Base-by-base conservation (phyloP, 2,888 invertebrate species). In the Microctonus aethiopoides region DNA sequence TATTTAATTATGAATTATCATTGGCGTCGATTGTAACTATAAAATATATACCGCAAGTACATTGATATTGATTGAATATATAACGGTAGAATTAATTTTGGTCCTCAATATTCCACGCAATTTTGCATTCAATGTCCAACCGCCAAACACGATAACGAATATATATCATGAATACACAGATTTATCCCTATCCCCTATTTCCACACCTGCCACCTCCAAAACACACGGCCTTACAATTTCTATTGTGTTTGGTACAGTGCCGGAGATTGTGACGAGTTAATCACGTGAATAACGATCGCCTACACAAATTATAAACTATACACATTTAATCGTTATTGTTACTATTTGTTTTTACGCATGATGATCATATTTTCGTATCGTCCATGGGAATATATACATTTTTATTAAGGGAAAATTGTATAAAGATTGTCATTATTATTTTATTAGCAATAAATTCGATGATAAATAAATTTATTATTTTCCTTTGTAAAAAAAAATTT, bases 231-330 rank as follows among this genome's bases (percentile, higher is more conserved):
- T 57, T 34, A 57, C 57, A 32, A 54, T 34, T 29, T 34, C 51
- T 57, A 22, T 32, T 59, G 34, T 32, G 46, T 46, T 39, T 41
- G 7, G 29, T 13, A 46, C 46, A 46, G 34, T n/a, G n/a, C 10
- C 20, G 39, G 22, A 39, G 34, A 60, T 24, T 39, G 36, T 60
- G 36, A 60, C 11, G 60, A 60, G 61, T 61, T 67, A 67, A 67
- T 67, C 67, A 54, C 61, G 13, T 67, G 67, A 67, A 52, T 67
- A 67, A 67, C 67, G 67, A 67, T 39, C 54, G 32, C 34, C 16
- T 32, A 16, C 16, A 5, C 9, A 57, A 32, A 54, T 24, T 54
- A n/a, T 54, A n/a, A n/a, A n/a, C n/a, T 7, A 29, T 7, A 29
- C 29, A 7, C 29, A 29, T 29, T 29, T 29, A 26, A 24, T 24